These are phyloP conservation scores for Drosophila cognata DNA, from an alignment of 2,888 invertebrate genomes.

Conservation along the genomic window DNA sequence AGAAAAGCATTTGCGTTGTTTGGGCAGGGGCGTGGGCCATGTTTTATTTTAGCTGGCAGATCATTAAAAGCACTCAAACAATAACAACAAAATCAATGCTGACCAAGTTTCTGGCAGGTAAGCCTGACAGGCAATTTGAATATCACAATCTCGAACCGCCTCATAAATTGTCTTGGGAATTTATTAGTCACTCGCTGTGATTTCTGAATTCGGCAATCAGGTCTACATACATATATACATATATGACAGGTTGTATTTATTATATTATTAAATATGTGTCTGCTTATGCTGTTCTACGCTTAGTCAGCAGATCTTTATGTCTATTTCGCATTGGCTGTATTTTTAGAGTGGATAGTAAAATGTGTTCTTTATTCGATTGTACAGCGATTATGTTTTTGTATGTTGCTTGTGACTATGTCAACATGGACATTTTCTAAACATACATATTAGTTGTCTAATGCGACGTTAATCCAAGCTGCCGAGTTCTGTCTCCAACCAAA, in stretches of 20 bases:
- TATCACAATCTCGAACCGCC: neutral
- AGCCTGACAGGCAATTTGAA: conserved; percentile 11
- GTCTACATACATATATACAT: neutral
- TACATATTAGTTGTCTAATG: neutral
- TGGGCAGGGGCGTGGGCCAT: neutral
- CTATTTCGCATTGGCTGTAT: conserved; percentile 55
- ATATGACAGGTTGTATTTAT: conserved; percentile 18
- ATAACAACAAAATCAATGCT: conserved; percentile 3
- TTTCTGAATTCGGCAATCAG: conserved; percentile 28
- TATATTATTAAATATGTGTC: conserved; percentile 3
- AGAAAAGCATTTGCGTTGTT: conserved; percentile 40
- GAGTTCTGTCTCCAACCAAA: neutral
- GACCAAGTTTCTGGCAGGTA: conserved; percentile 37
- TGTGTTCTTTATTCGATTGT: conserved; percentile 56
- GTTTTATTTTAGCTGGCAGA: conserved; percentile 51
- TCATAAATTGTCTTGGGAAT: conserved; percentile 41
- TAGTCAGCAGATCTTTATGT: conserved; percentile 33
- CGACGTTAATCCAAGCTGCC: neutral
- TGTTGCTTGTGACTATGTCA: conserved; percentile 5
- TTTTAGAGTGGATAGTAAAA: conserved; percentile 53
- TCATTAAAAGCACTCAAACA: conserved; percentile 45
- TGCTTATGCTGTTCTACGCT: conserved; percentile 3
- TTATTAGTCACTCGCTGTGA: conserved; percentile 46
- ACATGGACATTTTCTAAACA: neutral
- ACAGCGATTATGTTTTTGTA: conserved; percentile 19